Base-by-base conservation (phyloP, 2,888 invertebrate genomes). In the Tinea semifulvella region DNA sequence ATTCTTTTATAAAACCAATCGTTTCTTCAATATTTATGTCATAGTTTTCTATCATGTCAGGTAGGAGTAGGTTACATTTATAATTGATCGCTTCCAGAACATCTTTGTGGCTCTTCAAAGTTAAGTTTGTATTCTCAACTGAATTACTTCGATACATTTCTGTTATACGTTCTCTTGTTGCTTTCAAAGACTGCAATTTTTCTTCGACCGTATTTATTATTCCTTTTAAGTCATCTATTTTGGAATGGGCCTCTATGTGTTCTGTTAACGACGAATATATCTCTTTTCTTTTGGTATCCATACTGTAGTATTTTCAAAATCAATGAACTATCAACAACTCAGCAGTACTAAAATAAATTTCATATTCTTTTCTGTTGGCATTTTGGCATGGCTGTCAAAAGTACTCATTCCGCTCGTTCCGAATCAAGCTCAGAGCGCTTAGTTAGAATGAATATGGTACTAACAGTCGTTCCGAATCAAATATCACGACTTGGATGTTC, bases 1-100 rank as follows among this genome's bases (percentile, higher is more conserved):
- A 69, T 2, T 47, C 55, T 51, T 67, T 75, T 60, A 77, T 63
- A 0, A 59, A 56, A 0, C 65, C 57, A 40, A 77, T 64, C 42
- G 70, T 56, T 28, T 61, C 56, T 42, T 74, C 70, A 14, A 42
- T 25, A 17, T 42, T 16, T 13, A 40, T 7, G 18, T 36, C 36
- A 36, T 36, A 36, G 26, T 53, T 58, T 45, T 60, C 61, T 1
- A 52, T 49, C 73, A 77, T 75, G 43, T 72, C 75, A 0, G 70
- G 60, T 56, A 74, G 54, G 38, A 75, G 45, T 10, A 77, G 49
- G 14, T 68, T 64, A 22, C 40, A 40, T 14, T 40, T 19, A 40
- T 14, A 40, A 40, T 40, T 40, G 10, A 40, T 22, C 6, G 13
- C 20, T 40, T 22, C 3, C 13, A 22, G 13, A 40, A 40, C 22